Evolutionary conservation across 1,140 invertebrate genomes (phyloP).

Genomic region (Dendrolimus kikuchii): DNA sequence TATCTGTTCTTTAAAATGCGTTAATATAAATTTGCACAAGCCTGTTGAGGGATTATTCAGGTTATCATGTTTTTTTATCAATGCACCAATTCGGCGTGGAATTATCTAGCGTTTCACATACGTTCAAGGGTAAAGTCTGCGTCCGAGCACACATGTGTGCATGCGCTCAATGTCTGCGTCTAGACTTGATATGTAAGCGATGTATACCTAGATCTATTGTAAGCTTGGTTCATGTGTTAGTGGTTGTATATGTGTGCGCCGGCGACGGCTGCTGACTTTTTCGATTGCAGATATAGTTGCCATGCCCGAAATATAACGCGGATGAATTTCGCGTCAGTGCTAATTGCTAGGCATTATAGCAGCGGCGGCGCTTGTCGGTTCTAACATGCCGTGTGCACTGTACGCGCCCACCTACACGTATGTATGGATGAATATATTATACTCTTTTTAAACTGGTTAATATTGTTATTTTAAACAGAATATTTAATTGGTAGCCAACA

Average conservation of each 20-base stretch:
- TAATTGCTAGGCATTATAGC: constrained; percentile 36
- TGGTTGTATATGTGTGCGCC: constrained; percentile 36
- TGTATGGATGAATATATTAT: too few relatives aligned
- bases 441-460: too few relatives aligned
- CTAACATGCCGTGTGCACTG: too few relatives aligned
- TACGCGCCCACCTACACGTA: not conserved
- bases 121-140: constrained; percentile 65
- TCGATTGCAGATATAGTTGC: constrained; percentile 58
- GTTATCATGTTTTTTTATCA: constrained; percentile 64
- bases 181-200: constrained; percentile 18
- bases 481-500: too few relatives aligned
- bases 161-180: constrained; percentile 34
- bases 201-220: constrained; percentile 53
- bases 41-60: constrained; percentile 23
- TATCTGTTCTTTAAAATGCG: constrained; percentile 1
- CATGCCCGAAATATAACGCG: constrained; percentile 62
- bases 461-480: too few relatives aligned
- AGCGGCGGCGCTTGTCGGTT: constrained; percentile 8
- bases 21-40: constrained; percentile 5
- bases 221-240: constrained; percentile 29
- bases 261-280: constrained; percentile 55
- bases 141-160: constrained; percentile 46
- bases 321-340: constrained; percentile 48
- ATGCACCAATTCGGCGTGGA: constrained; percentile 53
- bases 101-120: constrained; percentile 55